phyloP scores from a whole-genome alignment of 2,888 invertebrate species.

The Laothoe populi region DNA sequence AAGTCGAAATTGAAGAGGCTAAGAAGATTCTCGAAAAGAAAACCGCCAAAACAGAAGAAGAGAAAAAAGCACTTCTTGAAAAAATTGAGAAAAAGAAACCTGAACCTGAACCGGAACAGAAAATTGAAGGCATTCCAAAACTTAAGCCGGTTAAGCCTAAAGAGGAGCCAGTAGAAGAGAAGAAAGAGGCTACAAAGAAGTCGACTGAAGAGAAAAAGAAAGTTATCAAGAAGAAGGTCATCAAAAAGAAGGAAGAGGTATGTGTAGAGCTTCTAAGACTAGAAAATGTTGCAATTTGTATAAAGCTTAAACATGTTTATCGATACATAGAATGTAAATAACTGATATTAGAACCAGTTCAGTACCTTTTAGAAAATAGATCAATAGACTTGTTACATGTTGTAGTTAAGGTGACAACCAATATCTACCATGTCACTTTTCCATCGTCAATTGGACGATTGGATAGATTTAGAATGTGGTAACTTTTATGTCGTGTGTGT shows the following conservation, averaged over 20 bases:
- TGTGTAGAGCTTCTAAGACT: slow-evolving; percentile 45
- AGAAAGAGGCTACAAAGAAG: slow-evolving; percentile 73
- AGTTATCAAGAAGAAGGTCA: slow-evolving; percentile 78
- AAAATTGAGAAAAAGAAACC: slow-evolving; percentile 81
- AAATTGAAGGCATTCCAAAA: slow-evolving; percentile 86
- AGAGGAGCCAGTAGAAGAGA: slow-evolving; percentile 75
- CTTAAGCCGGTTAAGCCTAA: slow-evolving; percentile 83
- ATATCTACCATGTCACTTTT: slow-evolving; percentile 6
- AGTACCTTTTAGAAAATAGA: slow-evolving; percentile 5
- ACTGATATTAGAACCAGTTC: slow-evolving; percentile 8
- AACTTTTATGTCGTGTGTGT: slow-evolving; percentile 55
- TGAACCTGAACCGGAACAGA: slow-evolving; percentile 79
- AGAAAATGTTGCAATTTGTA: slow-evolving; percentile 10
- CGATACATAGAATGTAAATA: slow-evolving; percentile 14
- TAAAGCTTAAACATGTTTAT: slow-evolving; percentile 23
- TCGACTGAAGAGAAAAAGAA: slow-evolving; percentile 80
- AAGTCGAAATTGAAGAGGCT: slow-evolving; percentile 78
- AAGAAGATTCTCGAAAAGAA: slow-evolving; percentile 76
- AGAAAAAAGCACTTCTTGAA: slow-evolving; percentile 80
- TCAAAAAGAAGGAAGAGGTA: slow-evolving; percentile 79
- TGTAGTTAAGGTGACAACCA: slow-evolving; percentile 12
- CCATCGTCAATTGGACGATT: slow-evolving; percentile 25
- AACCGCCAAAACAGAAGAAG: slow-evolving; percentile 78
- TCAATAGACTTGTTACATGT: slow-evolving; percentile 25
- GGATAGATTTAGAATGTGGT: slow-evolving; percentile 33